phyloP scores from a whole-genome alignment of 2,113 vertebrate species.

The Colaptes auratus region DNA sequence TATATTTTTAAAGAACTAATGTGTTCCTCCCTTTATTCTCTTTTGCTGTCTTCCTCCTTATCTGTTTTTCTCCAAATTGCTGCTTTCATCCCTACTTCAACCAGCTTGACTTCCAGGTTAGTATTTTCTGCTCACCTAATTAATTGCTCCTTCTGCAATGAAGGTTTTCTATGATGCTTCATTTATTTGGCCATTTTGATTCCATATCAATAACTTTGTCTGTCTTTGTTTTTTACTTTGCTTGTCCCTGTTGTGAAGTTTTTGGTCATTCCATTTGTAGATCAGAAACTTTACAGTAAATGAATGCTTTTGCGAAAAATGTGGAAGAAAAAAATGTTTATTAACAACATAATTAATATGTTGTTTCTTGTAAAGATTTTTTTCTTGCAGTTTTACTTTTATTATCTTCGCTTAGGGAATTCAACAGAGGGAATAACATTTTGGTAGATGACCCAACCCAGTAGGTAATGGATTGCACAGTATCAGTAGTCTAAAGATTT shows the following conservation, averaged over 20 bases:
- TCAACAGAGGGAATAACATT: background rate
- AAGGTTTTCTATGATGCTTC: conserved; percentile 61
- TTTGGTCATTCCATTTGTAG: background rate
- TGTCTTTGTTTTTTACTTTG: conserved; percentile 11
- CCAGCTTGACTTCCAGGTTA: conserved; percentile 93
- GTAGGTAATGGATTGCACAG: background rate
- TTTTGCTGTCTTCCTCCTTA: conserved; percentile 71
- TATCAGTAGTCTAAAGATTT: background rate
- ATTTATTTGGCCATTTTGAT: conserved; percentile 47
- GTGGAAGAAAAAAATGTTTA: conserved; percentile 61
- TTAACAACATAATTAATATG: conserved; percentile 63
- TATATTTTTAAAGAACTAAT: conserved; percentile 78
- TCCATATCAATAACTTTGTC: conserved; percentile 23
- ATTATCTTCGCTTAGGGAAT: conserved; percentile 15
- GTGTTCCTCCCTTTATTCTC: conserved; percentile 78
- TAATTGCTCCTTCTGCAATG: conserved; percentile 48
- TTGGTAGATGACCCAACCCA: background rate
- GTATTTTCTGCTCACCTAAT: conserved; percentile 73
- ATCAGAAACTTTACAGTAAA: conserved; percentile 57
- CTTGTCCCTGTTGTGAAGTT: background rate
- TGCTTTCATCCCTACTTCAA: conserved; percentile 80
- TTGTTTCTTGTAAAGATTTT: conserved; percentile 63
- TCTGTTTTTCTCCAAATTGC: conserved; percentile 77
- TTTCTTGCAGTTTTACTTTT: conserved; percentile 41
- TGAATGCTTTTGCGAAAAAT: conserved; percentile 44